Evolutionary conservation across 2,797 vertebrate species (phyloP).

Genomic region (Sarcoramphus papa): DNA sequence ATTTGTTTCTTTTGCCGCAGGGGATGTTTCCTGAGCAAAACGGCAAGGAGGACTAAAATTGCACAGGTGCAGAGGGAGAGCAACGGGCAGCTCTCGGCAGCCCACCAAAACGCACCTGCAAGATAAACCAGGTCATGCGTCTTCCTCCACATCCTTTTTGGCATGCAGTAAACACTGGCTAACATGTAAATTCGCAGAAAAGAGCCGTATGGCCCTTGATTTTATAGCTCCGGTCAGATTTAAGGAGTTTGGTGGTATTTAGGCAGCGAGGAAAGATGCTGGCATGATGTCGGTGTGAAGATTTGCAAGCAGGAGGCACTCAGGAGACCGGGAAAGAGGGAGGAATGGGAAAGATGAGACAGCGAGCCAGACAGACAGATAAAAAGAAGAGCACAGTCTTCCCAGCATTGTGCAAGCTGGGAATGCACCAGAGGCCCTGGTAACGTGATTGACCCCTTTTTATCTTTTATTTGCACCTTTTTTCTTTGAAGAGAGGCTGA

Average conservation of each 20-base stretch:
- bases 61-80: neutral
- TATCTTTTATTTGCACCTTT: neutral
- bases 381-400: neutral
- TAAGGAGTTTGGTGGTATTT: neutral
- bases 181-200: fast-evolving
- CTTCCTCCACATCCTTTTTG: neutral
- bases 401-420: neutral
- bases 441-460: neutral
- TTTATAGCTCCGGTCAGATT: neutral
- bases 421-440: neutral
- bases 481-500: neutral
- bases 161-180: fast-evolving
- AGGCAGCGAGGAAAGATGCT: neutral
- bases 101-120: neutral
- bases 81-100: fast-evolving
- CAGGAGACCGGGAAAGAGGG: neutral
- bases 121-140: neutral
- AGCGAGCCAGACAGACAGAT: neutral
- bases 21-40: neutral
- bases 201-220: fast-evolving
- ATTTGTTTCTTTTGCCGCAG: neutral
- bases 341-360: neutral
- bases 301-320: neutral
- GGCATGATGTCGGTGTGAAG: fast-evolving
- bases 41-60: neutral